Evolutionary conservation across 1,140 invertebrate genomes (phyloP), one percentile per base, ranked within the genome.

Genomic region (Drosophila setifemur): DNA sequence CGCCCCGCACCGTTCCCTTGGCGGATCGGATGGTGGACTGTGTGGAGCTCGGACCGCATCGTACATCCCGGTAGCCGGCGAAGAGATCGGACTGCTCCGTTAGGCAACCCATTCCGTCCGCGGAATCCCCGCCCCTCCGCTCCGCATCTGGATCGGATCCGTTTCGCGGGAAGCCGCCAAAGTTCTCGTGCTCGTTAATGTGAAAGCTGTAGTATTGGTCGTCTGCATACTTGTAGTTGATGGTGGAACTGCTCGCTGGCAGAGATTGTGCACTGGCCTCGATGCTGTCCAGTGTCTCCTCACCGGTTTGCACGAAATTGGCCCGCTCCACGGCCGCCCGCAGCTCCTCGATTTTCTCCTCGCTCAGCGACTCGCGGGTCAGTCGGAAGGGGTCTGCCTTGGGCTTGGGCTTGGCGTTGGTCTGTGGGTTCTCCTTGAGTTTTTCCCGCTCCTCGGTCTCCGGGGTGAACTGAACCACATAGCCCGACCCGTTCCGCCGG

Each of bases 1-100:
- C 97, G 45, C 97, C 97, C 14, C 97, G 93, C 64, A 98, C 95
- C 8, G 97, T 98, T 33, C 97, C 97, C 89, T 96, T 96, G 68
- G 95, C 94, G 91, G 97, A 98, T 69, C 94, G 93, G 88, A 97
- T 97, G 50, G 96, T 95, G n/a, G 93, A 92, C n/a, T 86, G 79
- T 4, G 70, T 79, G 14, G 93, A 97, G 54, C 95, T 95, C 26
- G 93, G 91, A 76, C 94, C 93, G 66, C 92, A 93, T 43, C 95
- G 93, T 66, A 95, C 94, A 88, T 96, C 95, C 91, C 95, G 95
- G 76, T 94, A 94, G 12, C 96, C 96, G 4, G 95, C 96, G 86
- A 97, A 97, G 55, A 93, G 94, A 79, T 96, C 95, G 21, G 79
- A 82, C 33, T 85, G 75, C 28, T 88, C 68, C 54, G 50, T 40